Conservation (phyloP, 2,113 vertebrate species). For the Cephalopterus ornatus region DNA sequence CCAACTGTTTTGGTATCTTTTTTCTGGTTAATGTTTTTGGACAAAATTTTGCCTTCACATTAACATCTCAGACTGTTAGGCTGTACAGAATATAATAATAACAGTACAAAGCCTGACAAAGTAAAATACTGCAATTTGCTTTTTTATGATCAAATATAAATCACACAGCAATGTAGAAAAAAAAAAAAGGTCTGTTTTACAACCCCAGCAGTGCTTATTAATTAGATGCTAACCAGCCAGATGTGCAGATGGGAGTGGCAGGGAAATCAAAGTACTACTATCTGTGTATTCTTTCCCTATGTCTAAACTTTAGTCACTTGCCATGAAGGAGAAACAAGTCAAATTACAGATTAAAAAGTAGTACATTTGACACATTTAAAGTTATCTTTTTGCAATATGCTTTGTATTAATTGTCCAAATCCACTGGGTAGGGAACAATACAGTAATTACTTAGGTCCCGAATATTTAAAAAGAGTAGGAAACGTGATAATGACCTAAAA, state of each 20-base stretch:
- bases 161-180: not conserved
- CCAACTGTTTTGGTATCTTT: not conserved
- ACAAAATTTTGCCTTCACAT: not conserved
- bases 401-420: not conserved
- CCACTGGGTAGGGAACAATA: not conserved
- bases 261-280: not conserved
- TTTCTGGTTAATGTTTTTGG: not conserved
- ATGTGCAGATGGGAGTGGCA: not conserved
- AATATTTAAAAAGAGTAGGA: constrained; percentile 25
- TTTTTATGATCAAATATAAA: not conserved
- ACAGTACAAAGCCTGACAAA: not conserved
- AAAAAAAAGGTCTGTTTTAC: not conserved
- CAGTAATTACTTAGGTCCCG: not conserved
- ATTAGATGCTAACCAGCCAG: not conserved
- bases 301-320: not conserved
- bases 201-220: not conserved
- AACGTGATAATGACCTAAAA: not conserved
- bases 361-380: not conserved
- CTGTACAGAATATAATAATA: not conserved
- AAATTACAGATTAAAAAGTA: not conserved
- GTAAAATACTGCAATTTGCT: not conserved
- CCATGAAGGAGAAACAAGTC: not conserved
- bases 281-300: not conserved
- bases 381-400: not conserved
- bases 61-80: not conserved